A percentile compares a stretch with the other conserved stretches of the same genome.
These are phyloP conservation scores for Dryobotodes eremita DNA, from an alignment of 2,888 invertebrate species.

Conservation along the genomic window DNA sequence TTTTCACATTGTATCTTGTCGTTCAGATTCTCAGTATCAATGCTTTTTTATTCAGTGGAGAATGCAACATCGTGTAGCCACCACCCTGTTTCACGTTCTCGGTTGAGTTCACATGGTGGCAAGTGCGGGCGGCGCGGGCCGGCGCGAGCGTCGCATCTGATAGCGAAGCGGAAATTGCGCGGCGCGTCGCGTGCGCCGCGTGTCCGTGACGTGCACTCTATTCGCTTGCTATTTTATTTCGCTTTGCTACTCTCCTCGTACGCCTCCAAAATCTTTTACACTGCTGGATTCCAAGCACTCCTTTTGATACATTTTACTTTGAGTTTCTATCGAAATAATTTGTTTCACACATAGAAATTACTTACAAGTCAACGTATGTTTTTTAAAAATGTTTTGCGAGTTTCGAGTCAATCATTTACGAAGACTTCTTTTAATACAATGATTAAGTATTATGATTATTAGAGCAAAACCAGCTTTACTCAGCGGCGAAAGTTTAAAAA, in stretches of 20 bases:
- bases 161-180: slow-evolving; percentile 88
- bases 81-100: slow-evolving; percentile 70
- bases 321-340: slow-evolving; percentile 20
- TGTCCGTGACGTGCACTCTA: slow-evolving; percentile 85
- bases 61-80: slow-evolving; percentile 69
- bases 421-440: slow-evolving; percentile 5
- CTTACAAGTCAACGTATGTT: not conserved
- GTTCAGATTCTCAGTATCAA: slow-evolving; percentile 31
- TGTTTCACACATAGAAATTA: slow-evolving; percentile 23
- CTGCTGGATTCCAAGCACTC: slow-evolving; percentile 25
- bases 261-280: slow-evolving; percentile 76
- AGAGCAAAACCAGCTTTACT: not conserved
- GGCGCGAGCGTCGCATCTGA: slow-evolving; percentile 85
- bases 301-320: slow-evolving; percentile 44
- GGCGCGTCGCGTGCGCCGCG: slow-evolving; percentile 86
- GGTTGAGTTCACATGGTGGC: slow-evolving; percentile 77
- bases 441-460: not conserved
- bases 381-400: not conserved
- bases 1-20: slow-evolving; percentile 10
- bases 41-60: slow-evolving; percentile 70
- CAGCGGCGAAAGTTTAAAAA: not conserved
- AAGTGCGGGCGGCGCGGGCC: slow-evolving; percentile 70
- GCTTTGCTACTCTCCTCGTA: slow-evolving; percentile 75
- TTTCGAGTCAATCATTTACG: not conserved
- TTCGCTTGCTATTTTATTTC: slow-evolving; percentile 83